Base-by-base conservation (phyloP, 2,888 invertebrate species). In the Caradrina kadenii region DNA sequence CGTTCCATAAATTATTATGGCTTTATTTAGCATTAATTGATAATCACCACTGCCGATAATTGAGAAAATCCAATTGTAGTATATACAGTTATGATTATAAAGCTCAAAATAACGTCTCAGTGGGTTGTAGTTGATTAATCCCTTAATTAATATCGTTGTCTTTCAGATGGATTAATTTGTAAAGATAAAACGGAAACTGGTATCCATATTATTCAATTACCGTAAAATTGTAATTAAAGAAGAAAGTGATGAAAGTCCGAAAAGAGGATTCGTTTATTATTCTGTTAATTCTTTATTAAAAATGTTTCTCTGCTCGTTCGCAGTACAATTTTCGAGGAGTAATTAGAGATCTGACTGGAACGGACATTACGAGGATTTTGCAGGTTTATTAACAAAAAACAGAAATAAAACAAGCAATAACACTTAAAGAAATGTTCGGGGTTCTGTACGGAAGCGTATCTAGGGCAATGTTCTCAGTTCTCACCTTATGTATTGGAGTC, bases 401-500 rank as follows among this genome's bases (percentile, higher is more conserved):
- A 22, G 52, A 60, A 49, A n/a, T 49, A 53, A 50, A 53, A 63
- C 0, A 79, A 66, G 42, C 71, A 42, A 63, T 55, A 48, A 63
- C 22, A 64, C 26, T 21, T 19, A 54, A 10, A 52, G 0, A 63
- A 65, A 63, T 31, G 13, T 53, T 42, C n/a, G 19, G 13, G 26
- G 55, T 49, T 53, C 39, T 56, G 17, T 53, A 52, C 54, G 42
- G 45, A 78, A 72, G 63, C 67, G 22, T 59, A 60, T 70, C 56
- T 60, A 66, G 55, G 72, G 69, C 69, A 60, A 79, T 65, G 70
- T 73, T 72, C 96, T 96, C 96, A 98, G 70, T 73, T 72, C 96
- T 96, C 96, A 98, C 99, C 98, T 99, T 99, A 91, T 98, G 98
- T 97, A 99, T 99, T 68, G 99, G 99, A 79, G 99, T 99, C 81